Base-by-base conservation (phyloP, 2,113 vertebrate species). In the Amblyornis subalaris region DNA sequence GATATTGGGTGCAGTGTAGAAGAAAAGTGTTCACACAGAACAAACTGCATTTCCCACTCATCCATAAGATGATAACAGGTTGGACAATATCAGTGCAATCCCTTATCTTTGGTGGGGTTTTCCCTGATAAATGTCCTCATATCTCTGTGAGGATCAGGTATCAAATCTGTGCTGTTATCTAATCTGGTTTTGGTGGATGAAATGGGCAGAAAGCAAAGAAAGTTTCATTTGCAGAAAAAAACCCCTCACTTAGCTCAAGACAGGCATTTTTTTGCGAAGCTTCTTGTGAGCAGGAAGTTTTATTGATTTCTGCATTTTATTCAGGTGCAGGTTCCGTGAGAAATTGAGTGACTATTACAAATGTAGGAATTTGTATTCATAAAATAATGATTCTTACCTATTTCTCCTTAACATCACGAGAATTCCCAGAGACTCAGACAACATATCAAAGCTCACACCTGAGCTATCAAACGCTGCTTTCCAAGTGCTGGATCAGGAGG, bases 261-360 rank as follows among this genome's bases (percentile, higher is more conserved):
- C 6, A 48, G 25, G 6, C 0, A 0, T 13, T 67, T 70, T 38
- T 44, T 1, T 2, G 1, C 38, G 40, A 26, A 53, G 22, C 10
- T 54, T 42, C 3, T 18, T 60, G 28, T 15, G 25, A 45, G 31
- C 19, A 61, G 16, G 21, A 54, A 26, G 5, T 12, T 44, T 85
- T 58, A 67, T 33, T 76, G 36, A 11, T 29, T 64, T 78, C 3
- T 2, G 9, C 4, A 1, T 28, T 51, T 64, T 26, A 35, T 35
- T 71, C 25, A 29, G 24, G 14, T 53, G 20, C 20, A 55, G 48
- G 48, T 57, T 45, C 12, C 16, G 10, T 4, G 3, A 50, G 21
- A 51, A 15, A n/a, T 72, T 25, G 29, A 31, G 8, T 38, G 48
- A 51, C 7, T 7, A 10, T 29, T 33, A 22, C 3, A 78, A 23